Base-by-base conservation (phyloP, 2,888 invertebrate species). In the Volucella inanis region DNA sequence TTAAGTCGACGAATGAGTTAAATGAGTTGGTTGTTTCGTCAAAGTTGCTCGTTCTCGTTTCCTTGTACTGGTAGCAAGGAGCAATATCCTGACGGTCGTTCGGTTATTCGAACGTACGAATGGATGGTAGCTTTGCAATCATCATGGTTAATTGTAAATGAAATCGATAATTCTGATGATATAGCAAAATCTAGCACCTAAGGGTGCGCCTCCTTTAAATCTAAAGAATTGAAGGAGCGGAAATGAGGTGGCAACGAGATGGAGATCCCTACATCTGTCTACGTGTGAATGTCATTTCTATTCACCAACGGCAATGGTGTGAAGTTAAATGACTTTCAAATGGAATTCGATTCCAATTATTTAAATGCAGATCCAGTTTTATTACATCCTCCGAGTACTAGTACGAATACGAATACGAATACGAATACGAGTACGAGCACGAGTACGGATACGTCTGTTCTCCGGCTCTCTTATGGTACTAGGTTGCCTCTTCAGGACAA, bases 311-410 rank as follows among this genome's bases (percentile, higher is more conserved):
- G 85, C 81, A 85, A 85, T 81, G 85, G 82, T 86, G 86, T 70
- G 75, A 82, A 82, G 86, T 82, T 82, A 82, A 86, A 86, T 86
- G 86, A 86, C 86, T 86, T 86, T 86, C 82, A 82, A 86, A 86
- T 86, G 74, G 82, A 86, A 86, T 86, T 82, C 82, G 82, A 82
- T 82, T 86, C 86, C 86, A 86, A 86, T 86, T 86, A 86, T 86
- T 86, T 82, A 86, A 86, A 86, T 86, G 82, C 86, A 82, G 82
- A 86, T 82, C 77, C 78, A 82, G 82, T 86, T 86, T 86, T 86
- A 86, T 82, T 82, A 82, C 86, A 82, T 82, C 86, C 82, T 86
- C 71, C 77, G 14, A 67, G 49, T 22, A 22, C 31, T 6, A 14
- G 8, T 59, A 50, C 55, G 6, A 31, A 6, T 31, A 31, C 31